phyloP scores from a whole-genome alignment of 37 sponge, comb jelly and placozoan genomes.

The Agelas oroides region DNA sequence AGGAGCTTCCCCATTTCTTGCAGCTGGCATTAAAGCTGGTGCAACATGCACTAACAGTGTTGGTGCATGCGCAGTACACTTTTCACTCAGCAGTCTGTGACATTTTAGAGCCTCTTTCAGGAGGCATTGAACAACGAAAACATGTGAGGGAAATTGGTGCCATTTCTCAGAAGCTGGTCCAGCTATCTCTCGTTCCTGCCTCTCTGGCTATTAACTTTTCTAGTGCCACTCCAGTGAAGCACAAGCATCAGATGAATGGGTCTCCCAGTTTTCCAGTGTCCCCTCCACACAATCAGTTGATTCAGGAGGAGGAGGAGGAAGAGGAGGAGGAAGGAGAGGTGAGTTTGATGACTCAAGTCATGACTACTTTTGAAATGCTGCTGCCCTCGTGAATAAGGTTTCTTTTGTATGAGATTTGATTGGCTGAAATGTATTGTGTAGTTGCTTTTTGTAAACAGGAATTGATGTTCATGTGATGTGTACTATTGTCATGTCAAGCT shows the following conservation, averaged over 20 bases:
- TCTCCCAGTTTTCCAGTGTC: background rate
- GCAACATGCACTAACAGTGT: constrained; percentile 29
- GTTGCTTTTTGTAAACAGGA: too few species aligned
- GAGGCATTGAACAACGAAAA: background rate
- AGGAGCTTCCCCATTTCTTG: constrained; percentile 85
- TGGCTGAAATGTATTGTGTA: too few species aligned
- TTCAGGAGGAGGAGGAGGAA: background rate
- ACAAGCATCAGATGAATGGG: background rate
- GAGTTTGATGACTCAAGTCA: constrained; percentile 64
- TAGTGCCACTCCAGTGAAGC: background rate
- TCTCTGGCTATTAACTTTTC: constrained; percentile 41
- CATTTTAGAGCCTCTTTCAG: background rate
- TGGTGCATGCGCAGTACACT: constrained; percentile 41
- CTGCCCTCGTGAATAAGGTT: too few species aligned
- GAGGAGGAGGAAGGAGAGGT: constrained; percentile 2
- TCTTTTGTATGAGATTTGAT: too few species aligned
- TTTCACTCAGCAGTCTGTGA: constrained; percentile 20
- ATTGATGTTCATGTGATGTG: too few species aligned
- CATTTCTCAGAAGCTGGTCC: constrained; percentile 2
- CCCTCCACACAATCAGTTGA: background rate
- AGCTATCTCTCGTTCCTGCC: constrained; percentile 59
- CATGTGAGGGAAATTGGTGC: constrained; percentile 23
- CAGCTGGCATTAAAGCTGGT: constrained; percentile 19
- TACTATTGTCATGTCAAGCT: too few species aligned
- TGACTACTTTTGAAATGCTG: too few species aligned